These are phyloP conservation scores for Myiotriccus ornatus DNA, from an alignment of 2,797 vertebrate genomes.

Conservation along the genomic window DNA sequence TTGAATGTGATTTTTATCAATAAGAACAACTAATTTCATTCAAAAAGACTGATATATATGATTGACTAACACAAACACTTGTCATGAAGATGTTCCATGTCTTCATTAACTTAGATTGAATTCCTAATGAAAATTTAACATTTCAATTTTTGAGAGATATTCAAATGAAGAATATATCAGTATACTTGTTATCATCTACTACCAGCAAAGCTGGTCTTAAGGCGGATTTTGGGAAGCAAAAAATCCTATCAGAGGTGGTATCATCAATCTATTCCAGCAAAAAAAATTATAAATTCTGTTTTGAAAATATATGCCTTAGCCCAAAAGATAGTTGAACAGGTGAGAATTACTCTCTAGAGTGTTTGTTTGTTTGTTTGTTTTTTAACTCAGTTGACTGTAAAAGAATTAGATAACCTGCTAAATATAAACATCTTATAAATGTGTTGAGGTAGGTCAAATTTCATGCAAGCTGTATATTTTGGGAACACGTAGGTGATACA, in stretches of 20 bases:
- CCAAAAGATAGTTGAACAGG: neutral
- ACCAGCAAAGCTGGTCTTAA: neutral
- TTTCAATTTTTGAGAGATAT: neutral
- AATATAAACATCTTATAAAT: neutral
- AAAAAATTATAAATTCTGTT: neutral
- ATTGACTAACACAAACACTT: neutral
- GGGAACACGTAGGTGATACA: neutral
- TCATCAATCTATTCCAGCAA: neutral
- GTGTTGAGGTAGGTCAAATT: neutral
- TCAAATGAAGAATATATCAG: neutral
- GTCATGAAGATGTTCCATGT: neutral
- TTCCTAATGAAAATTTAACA: neutral
- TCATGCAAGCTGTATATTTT: neutral
- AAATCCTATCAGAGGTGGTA: neutral
- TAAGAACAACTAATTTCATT: neutral
- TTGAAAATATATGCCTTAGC: neutral
- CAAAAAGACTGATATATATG: neutral
- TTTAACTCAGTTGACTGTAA: neutral
- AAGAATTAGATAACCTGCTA: neutral
- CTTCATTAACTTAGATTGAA: neutral
- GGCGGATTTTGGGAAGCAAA: fast-evolving
- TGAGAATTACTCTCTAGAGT: neutral
- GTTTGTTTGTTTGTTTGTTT: neutral
- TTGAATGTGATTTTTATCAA: neutral
- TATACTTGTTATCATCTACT: neutral